Evolutionary conservation across 2,797 vertebrate species (phyloP).

Genomic region (Paratrypauchen microcephalus): DNA sequence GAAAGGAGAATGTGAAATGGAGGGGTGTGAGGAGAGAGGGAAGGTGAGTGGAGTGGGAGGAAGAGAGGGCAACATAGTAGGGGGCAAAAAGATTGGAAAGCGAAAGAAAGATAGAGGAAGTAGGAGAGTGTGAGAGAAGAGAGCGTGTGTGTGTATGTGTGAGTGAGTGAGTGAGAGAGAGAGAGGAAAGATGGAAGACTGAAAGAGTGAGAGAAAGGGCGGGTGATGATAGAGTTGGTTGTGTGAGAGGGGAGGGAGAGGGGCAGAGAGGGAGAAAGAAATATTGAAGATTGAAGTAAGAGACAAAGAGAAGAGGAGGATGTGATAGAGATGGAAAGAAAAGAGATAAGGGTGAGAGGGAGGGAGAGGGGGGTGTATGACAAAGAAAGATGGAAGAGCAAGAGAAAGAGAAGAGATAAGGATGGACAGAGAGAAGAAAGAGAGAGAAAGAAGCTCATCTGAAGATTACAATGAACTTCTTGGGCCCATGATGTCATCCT

Average conservation of each 20-base stretch:
- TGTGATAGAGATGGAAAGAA: neutral
- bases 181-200: neutral
- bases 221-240: neutral
- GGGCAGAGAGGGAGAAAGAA: constrained; percentile 6
- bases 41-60: too few species aligned
- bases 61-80: neutral
- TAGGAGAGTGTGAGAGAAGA: neutral
- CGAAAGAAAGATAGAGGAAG: neutral
- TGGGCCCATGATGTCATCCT: neutral
- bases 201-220: neutral
- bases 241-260: neutral
- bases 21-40: neutral
- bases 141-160: too few species aligned
- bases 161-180: neutral
- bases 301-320: constrained; percentile 11
- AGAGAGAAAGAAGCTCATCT: neutral
- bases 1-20: neutral
- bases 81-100: neutral
- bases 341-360: neutral
- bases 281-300: constrained; percentile 30
- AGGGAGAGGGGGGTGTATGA: neutral
- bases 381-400: neutral
- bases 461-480: constrained; percentile 1
- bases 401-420: neutral
- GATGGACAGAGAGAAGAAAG: too few species aligned